phyloP scores from a whole-genome alignment of 2,113 vertebrate species.

The Sterrhoptilus dennistouni region DNA sequence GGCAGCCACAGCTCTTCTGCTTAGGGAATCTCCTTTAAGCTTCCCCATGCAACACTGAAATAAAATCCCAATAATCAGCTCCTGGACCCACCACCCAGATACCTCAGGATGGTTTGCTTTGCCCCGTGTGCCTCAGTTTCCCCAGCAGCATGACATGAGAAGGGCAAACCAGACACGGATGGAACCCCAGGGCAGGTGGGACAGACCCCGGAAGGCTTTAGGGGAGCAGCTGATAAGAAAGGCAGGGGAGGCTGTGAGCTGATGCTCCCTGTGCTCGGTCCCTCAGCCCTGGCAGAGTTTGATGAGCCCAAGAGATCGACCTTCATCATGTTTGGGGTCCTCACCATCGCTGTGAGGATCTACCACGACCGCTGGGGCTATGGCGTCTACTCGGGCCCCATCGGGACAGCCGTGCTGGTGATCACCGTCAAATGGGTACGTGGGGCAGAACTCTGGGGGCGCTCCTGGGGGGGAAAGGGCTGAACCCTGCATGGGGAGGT shows the following conservation, averaged over 20 bases:
- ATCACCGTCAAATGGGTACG: constrained; percentile 92
- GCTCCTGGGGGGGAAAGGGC: neutral
- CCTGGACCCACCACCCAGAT: neutral
- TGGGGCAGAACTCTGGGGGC: neutral
- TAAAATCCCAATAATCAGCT: neutral
- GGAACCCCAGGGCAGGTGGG: rapidly evolving
- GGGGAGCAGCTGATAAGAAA: neutral
- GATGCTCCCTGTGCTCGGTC: neutral
- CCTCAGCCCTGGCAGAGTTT: constrained; percentile 89
- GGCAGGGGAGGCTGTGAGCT: neutral
- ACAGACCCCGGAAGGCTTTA: neutral
- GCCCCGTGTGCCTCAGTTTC: neutral
- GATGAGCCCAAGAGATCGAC: constrained; percentile 92
- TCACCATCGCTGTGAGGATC: constrained; percentile 88
- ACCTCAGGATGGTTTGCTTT: neutral
- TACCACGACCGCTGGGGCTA: constrained; percentile 95
- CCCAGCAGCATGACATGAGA: neutral
- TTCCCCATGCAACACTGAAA: neutral
- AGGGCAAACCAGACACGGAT: neutral
- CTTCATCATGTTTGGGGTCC: constrained; percentile 88
- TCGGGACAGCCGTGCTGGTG: constrained; percentile 89
- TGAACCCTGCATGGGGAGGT: rapidly evolving
- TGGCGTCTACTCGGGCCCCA: constrained; percentile 92
- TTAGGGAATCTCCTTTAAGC: neutral
- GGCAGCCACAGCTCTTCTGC: neutral